Conservation (phyloP, 2,113 vertebrate species). For the Xenus cinereus region DNA sequence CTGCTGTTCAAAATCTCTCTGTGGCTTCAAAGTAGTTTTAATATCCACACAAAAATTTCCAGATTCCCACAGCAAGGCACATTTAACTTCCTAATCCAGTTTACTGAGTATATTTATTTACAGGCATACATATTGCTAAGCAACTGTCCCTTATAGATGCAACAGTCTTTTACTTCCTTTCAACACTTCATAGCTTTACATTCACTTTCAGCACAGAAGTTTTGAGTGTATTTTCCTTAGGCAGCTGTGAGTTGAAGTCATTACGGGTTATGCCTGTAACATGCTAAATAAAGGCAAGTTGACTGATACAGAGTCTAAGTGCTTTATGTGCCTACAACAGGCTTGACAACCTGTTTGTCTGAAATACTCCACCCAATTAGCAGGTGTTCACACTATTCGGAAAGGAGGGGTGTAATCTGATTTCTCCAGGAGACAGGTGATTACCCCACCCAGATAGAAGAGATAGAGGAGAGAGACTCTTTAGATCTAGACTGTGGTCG, state of each 20-base stretch:
- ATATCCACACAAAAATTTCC: background rate
- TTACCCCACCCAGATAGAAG: constrained; percentile 11
- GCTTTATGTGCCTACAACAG: background rate
- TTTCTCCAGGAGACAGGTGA: constrained; percentile 5
- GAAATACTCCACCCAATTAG: constrained; percentile 11
- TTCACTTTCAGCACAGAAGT: background rate
- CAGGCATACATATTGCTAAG: constrained; percentile 9
- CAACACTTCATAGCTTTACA: background rate
- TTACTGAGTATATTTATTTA: constrained; percentile 16
- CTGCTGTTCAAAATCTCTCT: background rate
- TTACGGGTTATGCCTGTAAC: background rate
- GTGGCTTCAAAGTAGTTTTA: background rate
- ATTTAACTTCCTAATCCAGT: background rate
- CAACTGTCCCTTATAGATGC: background rate
- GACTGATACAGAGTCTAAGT: background rate
- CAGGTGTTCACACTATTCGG: constrained; percentile 14
- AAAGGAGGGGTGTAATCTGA: background rate
- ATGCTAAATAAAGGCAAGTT: background rate
- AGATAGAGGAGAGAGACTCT: background rate
- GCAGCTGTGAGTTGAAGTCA: background rate
- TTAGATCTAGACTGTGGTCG: constrained; percentile 34
- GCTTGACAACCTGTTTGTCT: background rate
- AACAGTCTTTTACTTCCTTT: constrained; percentile 2
- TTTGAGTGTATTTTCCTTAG: background rate
- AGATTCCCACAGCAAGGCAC: background rate